These are phyloP conservation scores for Ophonus ardosiacus DNA, from an alignment of 2,888 invertebrate genomes.

Conservation along the genomic window DNA sequence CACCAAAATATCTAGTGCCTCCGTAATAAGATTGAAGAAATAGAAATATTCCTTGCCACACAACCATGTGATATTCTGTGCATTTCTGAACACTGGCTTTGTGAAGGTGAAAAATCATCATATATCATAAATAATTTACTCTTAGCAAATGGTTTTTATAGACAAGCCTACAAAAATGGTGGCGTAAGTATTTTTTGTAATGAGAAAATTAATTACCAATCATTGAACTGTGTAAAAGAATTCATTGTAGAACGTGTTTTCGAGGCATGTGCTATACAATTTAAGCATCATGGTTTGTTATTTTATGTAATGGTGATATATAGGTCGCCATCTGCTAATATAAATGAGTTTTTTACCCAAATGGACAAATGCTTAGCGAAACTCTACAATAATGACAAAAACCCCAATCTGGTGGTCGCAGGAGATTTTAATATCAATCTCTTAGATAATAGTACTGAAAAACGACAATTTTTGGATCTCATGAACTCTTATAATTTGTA, in stretches of 20 bases:
- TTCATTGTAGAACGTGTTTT: background rate
- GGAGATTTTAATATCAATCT: conserved; percentile 44
- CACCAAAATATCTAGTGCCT: background rate
- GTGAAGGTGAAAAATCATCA: background rate
- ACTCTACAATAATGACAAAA: background rate
- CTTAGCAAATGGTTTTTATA: background rate
- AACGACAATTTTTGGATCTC: conserved; percentile 12
- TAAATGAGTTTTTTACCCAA: conserved; percentile 2
- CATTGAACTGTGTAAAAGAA: conserved; percentile 6
- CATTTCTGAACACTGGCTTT: background rate
- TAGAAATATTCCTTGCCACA: background rate
- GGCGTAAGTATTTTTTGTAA: conserved; percentile 14
- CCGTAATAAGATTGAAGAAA: background rate
- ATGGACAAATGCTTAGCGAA: conserved; percentile 5
- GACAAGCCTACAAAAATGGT: background rate
- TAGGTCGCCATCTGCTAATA: background rate
- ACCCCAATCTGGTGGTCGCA: background rate
- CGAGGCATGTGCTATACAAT: background rate
- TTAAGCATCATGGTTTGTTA: background rate
- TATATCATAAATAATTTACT: background rate
- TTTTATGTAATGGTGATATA: background rate
- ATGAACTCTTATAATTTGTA: conserved; percentile 13
- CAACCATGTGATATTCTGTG: too few relatives aligned
- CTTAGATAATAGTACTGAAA: background rate
- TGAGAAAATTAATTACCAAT: background rate